Conservation (phyloP, 1,140 invertebrate genomes). For the Brachionus rubens region DNA sequence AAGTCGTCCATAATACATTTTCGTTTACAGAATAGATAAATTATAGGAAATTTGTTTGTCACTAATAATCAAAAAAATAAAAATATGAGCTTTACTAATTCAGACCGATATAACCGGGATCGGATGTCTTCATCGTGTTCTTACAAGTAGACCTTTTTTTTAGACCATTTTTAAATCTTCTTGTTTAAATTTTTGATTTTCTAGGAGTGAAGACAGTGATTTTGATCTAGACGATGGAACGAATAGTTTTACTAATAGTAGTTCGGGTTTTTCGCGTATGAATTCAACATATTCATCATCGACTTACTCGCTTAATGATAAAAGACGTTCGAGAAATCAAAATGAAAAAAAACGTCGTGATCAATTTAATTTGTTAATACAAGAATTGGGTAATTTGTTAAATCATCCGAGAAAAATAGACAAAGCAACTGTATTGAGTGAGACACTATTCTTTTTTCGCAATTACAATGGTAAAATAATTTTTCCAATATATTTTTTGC, state of each 20-base stretch:
- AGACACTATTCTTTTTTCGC: constrained; percentile 39
- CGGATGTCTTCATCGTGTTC: constrained; percentile 41
- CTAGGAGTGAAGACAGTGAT: constrained; percentile 43
- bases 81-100: constrained; percentile 10
- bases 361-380: constrained; percentile 42
- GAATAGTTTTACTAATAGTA: constrained; percentile 31
- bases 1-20: no score
- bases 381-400: constrained; percentile 39
- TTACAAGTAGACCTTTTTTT: background rate
- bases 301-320: constrained; percentile 23
- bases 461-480: constrained; percentile 27
- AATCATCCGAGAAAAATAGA: constrained; percentile 46
- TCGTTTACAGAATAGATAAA: no score
- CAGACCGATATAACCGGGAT: constrained; percentile 9
- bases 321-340: constrained; percentile 40
- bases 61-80: no score
- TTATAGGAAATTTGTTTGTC: no score
- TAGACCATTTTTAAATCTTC: background rate
- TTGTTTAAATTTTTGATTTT: background rate
- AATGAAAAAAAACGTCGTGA: constrained; percentile 43
- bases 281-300: constrained; percentile 37
- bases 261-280: constrained; percentile 6
- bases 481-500: background rate
- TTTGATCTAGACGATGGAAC: constrained; percentile 14
- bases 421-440: constrained; percentile 38